Conservation (phyloP, 1,140 invertebrate species). For the Brachionus plicatilis region DNA sequence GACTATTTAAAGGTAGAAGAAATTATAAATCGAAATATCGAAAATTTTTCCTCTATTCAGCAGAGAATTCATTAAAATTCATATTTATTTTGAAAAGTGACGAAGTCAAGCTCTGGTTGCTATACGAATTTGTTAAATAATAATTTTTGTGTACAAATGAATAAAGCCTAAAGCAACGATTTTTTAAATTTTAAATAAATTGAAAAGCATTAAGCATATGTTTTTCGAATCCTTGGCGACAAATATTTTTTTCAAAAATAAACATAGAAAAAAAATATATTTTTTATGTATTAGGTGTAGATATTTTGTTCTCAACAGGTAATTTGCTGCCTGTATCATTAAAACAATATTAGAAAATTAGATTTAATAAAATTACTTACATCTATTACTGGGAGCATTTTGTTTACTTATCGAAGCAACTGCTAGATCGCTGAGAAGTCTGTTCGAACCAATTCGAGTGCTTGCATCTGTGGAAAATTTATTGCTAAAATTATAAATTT, state of each 20-base stretch:
- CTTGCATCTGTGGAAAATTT: not conserved
- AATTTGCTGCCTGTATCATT: not conserved
- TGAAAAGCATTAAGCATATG: not conserved
- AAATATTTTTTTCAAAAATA: not conserved
- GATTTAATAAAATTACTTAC: not conserved
- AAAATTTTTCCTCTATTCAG: not conserved
- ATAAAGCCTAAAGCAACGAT: not conserved
- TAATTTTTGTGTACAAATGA: not conserved
- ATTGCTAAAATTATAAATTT: not conserved
- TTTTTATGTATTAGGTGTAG: not conserved
- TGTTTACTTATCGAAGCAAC: constrained; percentile 20
- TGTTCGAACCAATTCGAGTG: constrained; percentile 29
- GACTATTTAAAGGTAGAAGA: not conserved
- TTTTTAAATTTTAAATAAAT: not conserved
- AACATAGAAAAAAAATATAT: not conserved
- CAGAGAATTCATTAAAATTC: not conserved
- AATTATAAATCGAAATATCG: not conserved
- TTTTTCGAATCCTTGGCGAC: constrained; percentile 3
- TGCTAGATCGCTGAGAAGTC: constrained; percentile 27
- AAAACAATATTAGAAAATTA: not conserved
- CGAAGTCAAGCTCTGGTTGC: not conserved
- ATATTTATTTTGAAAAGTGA: not conserved
- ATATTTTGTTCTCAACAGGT: not conserved
- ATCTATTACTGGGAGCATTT: not conserved
- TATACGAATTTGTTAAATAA: not conserved